These are phyloP conservation scores for Troides oblongomaculatus DNA, from an alignment of 2,888 invertebrate species.

Conservation along the genomic window DNA sequence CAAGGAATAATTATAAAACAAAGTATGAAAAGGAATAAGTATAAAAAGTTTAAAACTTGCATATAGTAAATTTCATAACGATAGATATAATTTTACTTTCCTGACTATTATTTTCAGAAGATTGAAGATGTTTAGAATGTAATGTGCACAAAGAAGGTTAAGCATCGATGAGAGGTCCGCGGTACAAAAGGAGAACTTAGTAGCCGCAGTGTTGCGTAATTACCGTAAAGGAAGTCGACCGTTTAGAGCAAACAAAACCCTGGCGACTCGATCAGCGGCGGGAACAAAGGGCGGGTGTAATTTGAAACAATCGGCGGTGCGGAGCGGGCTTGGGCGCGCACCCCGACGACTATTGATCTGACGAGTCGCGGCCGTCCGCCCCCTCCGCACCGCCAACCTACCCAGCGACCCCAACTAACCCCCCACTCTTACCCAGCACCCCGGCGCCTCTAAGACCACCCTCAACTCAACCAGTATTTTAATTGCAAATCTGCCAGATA, in stretches of 20 bases:
- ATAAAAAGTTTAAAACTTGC: no score
- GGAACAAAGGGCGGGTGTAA: constrained; percentile 77
- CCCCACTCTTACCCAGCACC: constrained; percentile 44
- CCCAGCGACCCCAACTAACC: constrained; percentile 40
- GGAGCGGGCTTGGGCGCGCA: constrained; percentile 70
- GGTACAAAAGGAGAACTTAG: constrained; percentile 55
- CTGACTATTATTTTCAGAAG: no score
- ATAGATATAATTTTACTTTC: no score
- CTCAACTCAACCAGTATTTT: constrained; percentile 69
- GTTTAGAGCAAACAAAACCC: constrained; percentile 75
- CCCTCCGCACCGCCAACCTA: constrained; percentile 40
- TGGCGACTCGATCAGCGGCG: constrained; percentile 74
- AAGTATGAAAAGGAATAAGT: no score
- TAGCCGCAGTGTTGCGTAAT: constrained; percentile 73
- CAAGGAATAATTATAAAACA: no score
- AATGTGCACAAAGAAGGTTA: constrained; percentile 48
- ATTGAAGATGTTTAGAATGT: constrained; percentile 17
- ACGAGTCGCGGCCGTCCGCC: constrained; percentile 49
- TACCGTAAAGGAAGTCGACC: constrained; percentile 75
- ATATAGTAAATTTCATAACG: no score
- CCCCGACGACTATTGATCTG: constrained; percentile 78
- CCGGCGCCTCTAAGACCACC: constrained; percentile 34
- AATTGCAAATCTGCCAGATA: constrained; percentile 80
- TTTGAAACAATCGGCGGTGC: constrained; percentile 78
- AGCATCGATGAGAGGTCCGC: constrained; percentile 39